phyloP scores from a whole-genome alignment of 1,140 invertebrate species.

The Saccostrea echinata region DNA sequence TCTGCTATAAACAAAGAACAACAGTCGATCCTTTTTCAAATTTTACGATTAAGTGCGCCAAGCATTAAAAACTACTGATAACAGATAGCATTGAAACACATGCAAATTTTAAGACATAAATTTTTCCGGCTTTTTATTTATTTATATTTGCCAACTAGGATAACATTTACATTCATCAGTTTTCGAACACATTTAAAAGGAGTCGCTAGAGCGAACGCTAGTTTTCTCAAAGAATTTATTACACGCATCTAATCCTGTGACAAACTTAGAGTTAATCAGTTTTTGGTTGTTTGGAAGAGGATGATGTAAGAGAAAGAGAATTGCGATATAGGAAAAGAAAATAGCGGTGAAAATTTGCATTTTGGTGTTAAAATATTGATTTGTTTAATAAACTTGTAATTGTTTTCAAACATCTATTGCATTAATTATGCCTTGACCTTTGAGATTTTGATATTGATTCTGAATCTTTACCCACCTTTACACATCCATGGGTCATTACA shows the following conservation, averaged over 20 bases:
- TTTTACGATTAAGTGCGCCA: no score
- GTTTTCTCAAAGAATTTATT: slow-evolving; percentile 1
- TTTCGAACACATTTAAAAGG: not conserved
- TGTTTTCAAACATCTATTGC: no score
- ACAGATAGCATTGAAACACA: not conserved
- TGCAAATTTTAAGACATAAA: not conserved
- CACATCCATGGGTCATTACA: no score
- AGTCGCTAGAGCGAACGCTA: not conserved
- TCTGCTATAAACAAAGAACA: no score
- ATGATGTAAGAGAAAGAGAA: not conserved
- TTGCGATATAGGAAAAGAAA: not conserved
- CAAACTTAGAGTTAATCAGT: not conserved
- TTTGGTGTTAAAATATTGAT: no score
- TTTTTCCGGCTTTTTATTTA: not conserved
- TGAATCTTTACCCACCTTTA: no score
- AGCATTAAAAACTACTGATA: not conserved
- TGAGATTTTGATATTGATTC: no score
- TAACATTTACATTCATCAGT: not conserved
- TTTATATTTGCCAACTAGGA: not conserved
- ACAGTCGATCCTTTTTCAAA: no score
- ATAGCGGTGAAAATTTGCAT: no score
- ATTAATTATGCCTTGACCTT: no score
- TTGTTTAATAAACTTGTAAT: no score
- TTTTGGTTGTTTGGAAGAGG: no score
- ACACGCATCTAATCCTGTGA: not conserved